Percentiles rank a stretch among this genome's conserved stretches.
These are phyloP conservation scores for Myzus persicae DNA, from an alignment of 1,140 invertebrate species.

Conservation along the genomic window DNA sequence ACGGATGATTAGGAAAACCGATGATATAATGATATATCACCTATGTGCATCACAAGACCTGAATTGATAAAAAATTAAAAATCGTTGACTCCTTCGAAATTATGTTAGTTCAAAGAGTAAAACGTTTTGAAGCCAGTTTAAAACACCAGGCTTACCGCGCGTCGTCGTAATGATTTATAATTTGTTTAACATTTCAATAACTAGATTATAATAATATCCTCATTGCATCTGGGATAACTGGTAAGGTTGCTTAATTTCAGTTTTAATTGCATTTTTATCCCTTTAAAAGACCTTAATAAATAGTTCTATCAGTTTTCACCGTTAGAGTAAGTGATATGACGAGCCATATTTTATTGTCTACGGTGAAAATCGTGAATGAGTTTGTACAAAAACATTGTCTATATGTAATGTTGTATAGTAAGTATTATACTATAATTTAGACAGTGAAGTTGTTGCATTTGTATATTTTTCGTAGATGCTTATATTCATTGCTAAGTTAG, in stretches of 20 bases:
- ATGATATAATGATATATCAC: neutral
- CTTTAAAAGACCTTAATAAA: neutral
- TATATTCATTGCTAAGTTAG: no score
- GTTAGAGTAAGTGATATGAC: neutral
- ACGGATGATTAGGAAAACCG: neutral
- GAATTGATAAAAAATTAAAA: neutral
- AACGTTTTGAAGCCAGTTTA: neutral
- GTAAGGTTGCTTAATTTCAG: neutral
- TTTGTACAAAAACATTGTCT: neutral
- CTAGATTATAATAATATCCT: neutral
- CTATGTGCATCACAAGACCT: neutral
- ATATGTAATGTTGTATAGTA: neutral
- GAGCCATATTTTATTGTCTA: neutral
- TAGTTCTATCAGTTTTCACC: neutral
- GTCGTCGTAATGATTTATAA: neutral
- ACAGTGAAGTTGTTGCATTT: no score
- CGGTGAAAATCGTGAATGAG: neutral
- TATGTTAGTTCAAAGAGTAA: neutral
- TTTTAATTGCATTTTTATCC: neutral
- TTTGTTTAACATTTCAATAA: neutral
- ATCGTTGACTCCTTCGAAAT: neutral
- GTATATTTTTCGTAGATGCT: no score
- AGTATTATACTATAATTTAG: no score
- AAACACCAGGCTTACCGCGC: neutral
- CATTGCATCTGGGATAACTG: neutral